Evolutionary conservation across 2,113 vertebrate species (phyloP).

Genomic region (Bujurquina vittata): DNA sequence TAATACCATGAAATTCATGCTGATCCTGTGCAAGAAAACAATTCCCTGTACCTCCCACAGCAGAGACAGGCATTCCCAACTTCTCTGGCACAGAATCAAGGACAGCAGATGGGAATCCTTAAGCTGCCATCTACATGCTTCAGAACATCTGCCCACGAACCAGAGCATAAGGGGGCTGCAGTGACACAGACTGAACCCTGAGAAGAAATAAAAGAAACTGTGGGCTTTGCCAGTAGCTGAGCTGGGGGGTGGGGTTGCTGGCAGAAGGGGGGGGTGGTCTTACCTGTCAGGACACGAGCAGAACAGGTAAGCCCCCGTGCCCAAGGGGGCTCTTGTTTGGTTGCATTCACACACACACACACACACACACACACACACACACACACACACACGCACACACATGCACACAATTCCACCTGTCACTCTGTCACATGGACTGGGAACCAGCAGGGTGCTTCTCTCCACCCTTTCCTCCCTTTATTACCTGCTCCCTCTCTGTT

Average conservation of each 20-base stretch:
- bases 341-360: conserved; percentile 37
- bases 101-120: conserved; percentile 78
- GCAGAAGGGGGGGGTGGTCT: conserved; percentile 18
- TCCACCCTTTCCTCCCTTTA: conserved; percentile 41
- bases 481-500: conserved; percentile 2
- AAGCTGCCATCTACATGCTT: conserved; percentile 48
- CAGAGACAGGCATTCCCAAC: conserved; percentile 39
- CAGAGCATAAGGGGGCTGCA: conserved; percentile 31
- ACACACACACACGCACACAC: conserved; percentile 27
- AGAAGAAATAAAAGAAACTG: conserved; percentile 50
- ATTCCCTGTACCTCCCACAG: conserved; percentile 38
- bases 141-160: conserved; percentile 43
- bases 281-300: conserved; percentile 81
- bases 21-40: conserved; percentile 27
- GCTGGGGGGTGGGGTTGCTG: conserved; percentile 6
- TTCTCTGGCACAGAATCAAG: conserved; percentile 73
- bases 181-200: conserved; percentile 58
- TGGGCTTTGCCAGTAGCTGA: conserved; percentile 40
- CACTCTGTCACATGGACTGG: conserved; percentile 64
- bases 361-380: conserved; percentile 6
- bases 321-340: conserved; percentile 63
- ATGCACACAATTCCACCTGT: conserved; percentile 63
- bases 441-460: conserved; percentile 72
- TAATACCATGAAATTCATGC: conserved; percentile 23
- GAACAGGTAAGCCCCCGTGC: conserved; percentile 76